Evolutionary conservation across 2,797 vertebrate genomes (phyloP).

Genomic region (Acropternis orthonyx): DNA sequence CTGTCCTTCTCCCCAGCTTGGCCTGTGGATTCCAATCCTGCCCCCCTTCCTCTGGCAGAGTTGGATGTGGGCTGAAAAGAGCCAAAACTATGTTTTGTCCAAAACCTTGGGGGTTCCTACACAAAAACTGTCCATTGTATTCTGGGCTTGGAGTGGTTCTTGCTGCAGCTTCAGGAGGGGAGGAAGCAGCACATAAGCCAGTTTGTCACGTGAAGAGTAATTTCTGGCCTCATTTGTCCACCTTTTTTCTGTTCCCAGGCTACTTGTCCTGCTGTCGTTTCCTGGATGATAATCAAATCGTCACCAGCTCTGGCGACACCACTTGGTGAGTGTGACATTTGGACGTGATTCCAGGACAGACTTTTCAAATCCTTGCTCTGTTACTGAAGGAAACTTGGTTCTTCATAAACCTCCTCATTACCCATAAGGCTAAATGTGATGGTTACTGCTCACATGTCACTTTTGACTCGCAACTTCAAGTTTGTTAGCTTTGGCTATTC

Average conservation of each 20-base stretch:
- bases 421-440: not conserved
- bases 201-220: not conserved
- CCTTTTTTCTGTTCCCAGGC: slow-evolving; percentile 75
- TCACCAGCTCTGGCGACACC: slow-evolving; percentile 98
- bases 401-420: not conserved
- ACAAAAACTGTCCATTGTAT: not conserved
- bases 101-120: not conserved
- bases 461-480: not conserved
- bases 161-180: not conserved
- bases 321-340: slow-evolving; percentile 84
- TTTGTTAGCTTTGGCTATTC: not conserved
- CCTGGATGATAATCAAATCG: slow-evolving; percentile 97
- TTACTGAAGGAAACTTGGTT: not conserved
- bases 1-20: not conserved
- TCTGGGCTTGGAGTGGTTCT: not conserved
- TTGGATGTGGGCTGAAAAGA: not conserved
- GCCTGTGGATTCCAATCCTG: not conserved
- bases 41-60: not conserved
- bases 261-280: slow-evolving; percentile 99
- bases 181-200: not conserved
- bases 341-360: not conserved
- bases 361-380: not conserved
- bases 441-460: not conserved
- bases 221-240: not conserved
- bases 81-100: not conserved